Evolutionary conservation across 2,113 vertebrate genomes (phyloP).

Genomic region (Solea senegalensis): DNA sequence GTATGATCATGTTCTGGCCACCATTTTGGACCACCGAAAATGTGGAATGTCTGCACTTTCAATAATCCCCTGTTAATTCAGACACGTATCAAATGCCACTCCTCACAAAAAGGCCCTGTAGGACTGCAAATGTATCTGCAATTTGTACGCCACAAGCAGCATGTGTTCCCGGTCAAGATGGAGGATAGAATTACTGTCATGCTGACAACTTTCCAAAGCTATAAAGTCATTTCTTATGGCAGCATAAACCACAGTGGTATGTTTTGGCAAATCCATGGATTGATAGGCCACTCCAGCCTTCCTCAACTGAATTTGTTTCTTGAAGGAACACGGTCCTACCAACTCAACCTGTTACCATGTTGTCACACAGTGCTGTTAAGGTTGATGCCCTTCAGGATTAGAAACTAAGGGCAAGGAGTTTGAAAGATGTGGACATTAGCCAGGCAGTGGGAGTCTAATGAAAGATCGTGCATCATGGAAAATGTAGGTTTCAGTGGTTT

Average conservation of each 20-base stretch:
- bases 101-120: neutral
- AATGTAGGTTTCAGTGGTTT: neutral
- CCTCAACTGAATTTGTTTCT: neutral
- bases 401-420: neutral
- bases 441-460: neutral
- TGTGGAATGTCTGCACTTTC: neutral
- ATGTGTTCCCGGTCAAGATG: neutral
- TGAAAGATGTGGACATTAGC: neutral
- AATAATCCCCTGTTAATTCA: neutral
- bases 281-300: neutral
- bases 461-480: slow-evolving; percentile 26
- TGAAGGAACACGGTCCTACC: slow-evolving; percentile 1
- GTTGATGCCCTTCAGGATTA: neutral
- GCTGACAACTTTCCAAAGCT: neutral
- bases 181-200: neutral
- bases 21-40: neutral
- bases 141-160: neutral
- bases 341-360: neutral
- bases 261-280: neutral
- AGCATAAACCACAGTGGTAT: neutral
- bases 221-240: neutral
- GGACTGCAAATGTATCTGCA: neutral
- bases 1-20: neutral
- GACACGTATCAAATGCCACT: neutral
- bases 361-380: neutral